Base-by-base conservation (phyloP, 2,113 vertebrate species). In the Gyps fulvus region DNA sequence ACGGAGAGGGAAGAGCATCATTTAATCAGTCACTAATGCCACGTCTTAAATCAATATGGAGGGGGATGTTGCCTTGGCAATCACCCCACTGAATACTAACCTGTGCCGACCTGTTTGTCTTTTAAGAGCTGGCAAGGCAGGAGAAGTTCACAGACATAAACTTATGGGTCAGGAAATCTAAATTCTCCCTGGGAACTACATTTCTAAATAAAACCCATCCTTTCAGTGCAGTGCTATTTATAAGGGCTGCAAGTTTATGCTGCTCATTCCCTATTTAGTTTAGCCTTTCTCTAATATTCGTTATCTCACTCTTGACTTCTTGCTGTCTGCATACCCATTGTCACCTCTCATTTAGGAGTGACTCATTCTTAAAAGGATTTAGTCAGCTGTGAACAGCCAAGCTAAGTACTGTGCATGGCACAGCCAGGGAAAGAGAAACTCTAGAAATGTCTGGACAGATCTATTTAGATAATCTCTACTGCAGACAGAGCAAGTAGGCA, bases 291-390 rank as follows among this genome's bases (percentile, higher is more conserved):
- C 91, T 93, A 93, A 90, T 89, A 82, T 55, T 91, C 70, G 88
- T 94, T 95, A 95, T 93, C 89, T 93, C 82, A 90, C 54, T 95
- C 93, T 61, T 7, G 36, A 87, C 87, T 96, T 93, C 96, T 94
- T 3, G 1, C 91, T 94, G 93, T 83, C 95, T 94, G 74, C 89
- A 47, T 66, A 93, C 90, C 87, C 82, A 90, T 62, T 97, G 97
- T 96, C 89, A 97, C 89, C 89, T 96, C 91, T 91, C 91, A 88
- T 95, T 95, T 83, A 72, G 67, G 71, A 95, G 54, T 93, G 89
- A 96, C 70, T 96, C 91, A 96, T 66, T 97, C 93, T 93, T 66
- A 62, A 95, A 91, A 94, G 84, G 96, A 95, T 95, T 96, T 96
- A 97, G 94, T 97, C 93, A 96, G 89, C 94, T 95, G 91, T 93